Evolutionary conservation across 2,113 vertebrate genomes (phyloP), one percentile per base, ranked within the genome.

Genomic region (Tetrax tetrax): DNA sequence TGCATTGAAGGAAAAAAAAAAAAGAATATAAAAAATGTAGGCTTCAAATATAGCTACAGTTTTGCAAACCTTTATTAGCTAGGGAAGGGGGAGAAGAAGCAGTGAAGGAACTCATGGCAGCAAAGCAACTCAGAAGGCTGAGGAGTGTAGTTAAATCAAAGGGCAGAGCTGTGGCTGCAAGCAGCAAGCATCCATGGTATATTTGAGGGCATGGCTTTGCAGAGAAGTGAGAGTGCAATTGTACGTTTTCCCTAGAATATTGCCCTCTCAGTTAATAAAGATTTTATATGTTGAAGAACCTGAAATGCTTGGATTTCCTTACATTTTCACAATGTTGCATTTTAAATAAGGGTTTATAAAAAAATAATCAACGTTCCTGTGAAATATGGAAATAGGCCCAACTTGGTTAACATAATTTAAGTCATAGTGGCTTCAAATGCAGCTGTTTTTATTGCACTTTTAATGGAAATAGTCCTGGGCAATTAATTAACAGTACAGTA

Each of bases 401-500:
- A 57, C 21, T 88, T 81, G 57, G 15, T 74, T 83, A 84, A 45
- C 3, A 35, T 50, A 2, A 12, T 8, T 89, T 68, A 80, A 92
- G 54, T 47, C 38, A 86, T 33, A 80, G 48, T 64, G 19, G 29
- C 27, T 81, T 93, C 65, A 78, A 70, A 77, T 64, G 29, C 37
- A 87, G 70, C 35, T 95, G 70, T 74, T 90, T 95, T 83, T 78
- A 72, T 78, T 88, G 31, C 23, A 68, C 13, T 61, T 91, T 72
- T 66, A 89, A 89, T 76, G 63, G 72, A 96, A 94, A 71, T 82
- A 82, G 2, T 89, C 53, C 21, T 80, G 64, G 48, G 60, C 79
- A 87, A 82, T 95, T 97, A 95, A 95, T 95, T 96, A 94, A 96
- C 31, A 51, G 19, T 60, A 12, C 13, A 29, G 10, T 37, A 80